Evolutionary conservation across 2,888 invertebrate species (phyloP).

Genomic region (Lathronympha strigana): DNA sequence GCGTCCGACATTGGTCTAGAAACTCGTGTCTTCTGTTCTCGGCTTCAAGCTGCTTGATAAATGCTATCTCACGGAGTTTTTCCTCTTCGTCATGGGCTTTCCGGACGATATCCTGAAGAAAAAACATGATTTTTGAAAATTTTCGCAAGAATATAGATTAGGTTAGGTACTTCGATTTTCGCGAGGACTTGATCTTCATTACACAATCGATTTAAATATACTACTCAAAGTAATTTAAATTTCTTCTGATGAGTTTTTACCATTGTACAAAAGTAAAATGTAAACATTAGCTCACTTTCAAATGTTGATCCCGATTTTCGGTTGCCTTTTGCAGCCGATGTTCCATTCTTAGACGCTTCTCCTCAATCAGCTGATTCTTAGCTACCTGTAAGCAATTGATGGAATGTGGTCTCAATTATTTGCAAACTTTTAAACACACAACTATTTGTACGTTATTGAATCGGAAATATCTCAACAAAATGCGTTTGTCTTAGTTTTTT

Average conservation of each 20-base stretch:
- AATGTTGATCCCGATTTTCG: constrained; percentile 93
- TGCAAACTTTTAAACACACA: too few species aligned
- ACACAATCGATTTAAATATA: background rate
- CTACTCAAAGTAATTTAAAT: too few species aligned
- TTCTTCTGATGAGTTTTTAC: too few species aligned
- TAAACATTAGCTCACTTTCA: constrained; percentile 72
- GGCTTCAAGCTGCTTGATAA: constrained; percentile 97
- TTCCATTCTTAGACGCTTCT: constrained; percentile 90
- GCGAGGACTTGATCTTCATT: too few species aligned
- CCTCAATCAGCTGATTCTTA: constrained; percentile 93
- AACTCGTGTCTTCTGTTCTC: constrained; percentile 97
- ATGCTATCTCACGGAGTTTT: constrained; percentile 98
- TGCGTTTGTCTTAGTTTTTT: too few species aligned
- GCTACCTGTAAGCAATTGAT: constrained; percentile 80
- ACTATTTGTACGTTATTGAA: too few species aligned
- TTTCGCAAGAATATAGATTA: too few species aligned
- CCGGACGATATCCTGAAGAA: constrained; percentile 89
- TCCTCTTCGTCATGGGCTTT: constrained; percentile 99
- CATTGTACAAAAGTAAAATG: too few species aligned
- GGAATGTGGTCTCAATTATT: background rate
- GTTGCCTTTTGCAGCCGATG: constrained; percentile 92
- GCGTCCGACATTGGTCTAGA: constrained; percentile 91
- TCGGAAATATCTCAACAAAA: too few species aligned
- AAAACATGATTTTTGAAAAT: too few species aligned
- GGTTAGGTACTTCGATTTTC: too few species aligned